phyloP scores from a whole-genome alignment of 2,113 vertebrate species.

The Xiphophorus maculatus region DNA sequence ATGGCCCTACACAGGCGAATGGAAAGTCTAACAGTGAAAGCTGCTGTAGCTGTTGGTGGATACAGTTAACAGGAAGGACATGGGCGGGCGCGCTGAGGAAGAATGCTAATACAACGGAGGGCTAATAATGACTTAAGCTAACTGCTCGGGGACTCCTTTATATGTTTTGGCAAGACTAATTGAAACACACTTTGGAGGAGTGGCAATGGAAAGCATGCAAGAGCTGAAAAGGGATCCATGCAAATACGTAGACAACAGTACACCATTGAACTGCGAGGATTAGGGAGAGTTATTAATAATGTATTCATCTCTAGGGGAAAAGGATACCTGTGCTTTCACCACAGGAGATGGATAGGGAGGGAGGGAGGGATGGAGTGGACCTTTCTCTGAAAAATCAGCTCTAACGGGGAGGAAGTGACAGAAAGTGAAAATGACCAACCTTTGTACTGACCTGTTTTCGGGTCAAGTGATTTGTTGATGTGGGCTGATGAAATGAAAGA shows the following conservation, averaged over 20 bases:
- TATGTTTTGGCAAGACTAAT: conserved; percentile 36
- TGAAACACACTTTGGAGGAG: conserved; percentile 47
- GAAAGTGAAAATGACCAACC: conserved; percentile 98
- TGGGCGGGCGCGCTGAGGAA: conserved; percentile 34
- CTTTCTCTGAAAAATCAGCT: conserved; percentile 28
- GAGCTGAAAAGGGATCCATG: conserved; percentile 62
- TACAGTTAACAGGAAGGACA: conserved; percentile 34
- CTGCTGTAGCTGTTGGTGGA: conserved; percentile 27
- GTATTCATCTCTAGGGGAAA: neutral
- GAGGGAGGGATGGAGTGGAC: neutral
- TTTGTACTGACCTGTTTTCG: conserved; percentile 95
- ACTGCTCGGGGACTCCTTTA: conserved; percentile 20
- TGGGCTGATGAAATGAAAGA: conserved; percentile 88
- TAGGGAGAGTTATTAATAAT: conserved; percentile 24
- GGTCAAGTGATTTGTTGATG: conserved; percentile 91
- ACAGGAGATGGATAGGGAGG: neutral
- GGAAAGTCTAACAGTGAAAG: conserved; percentile 38
- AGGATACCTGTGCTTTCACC: conserved; percentile 6
- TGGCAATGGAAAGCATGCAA: conserved; percentile 51
- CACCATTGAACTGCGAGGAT: conserved; percentile 25
- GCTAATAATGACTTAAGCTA: conserved; percentile 39
- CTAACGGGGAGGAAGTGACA: conserved; percentile 51
- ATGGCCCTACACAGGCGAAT: conserved; percentile 31
- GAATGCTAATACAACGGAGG: conserved; percentile 37
- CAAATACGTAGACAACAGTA: conserved; percentile 43